phyloP scores from a whole-genome alignment of 1,140 invertebrate genomes.

The Drosophila navojoa region DNA sequence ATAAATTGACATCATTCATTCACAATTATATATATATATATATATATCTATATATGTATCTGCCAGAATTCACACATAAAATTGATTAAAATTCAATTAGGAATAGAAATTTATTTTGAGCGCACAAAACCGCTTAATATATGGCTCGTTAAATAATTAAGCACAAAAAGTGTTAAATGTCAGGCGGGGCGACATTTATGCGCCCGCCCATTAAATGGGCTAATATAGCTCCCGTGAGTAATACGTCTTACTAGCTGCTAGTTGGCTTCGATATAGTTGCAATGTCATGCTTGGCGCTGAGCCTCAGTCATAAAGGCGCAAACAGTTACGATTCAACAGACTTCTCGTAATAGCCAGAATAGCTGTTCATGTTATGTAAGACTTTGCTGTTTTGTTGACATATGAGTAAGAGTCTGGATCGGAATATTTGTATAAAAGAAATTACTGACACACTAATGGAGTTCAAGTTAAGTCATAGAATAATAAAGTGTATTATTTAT shows the following conservation, averaged over 20 bases:
- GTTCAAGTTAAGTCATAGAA: too few relatives aligned
- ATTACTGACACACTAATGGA: too few relatives aligned
- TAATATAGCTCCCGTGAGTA: conserved; percentile 25
- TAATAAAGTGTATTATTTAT: too few relatives aligned
- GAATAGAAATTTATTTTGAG: too few relatives aligned
- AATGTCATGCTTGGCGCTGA: neutral
- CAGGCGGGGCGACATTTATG: conserved; percentile 20
- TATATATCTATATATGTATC: too few relatives aligned
- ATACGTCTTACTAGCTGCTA: neutral
- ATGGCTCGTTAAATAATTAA: conserved; percentile 45
- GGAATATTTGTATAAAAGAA: too few relatives aligned
- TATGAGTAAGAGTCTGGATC: conserved; percentile 13
- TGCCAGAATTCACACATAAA: too few relatives aligned
- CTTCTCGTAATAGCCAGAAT: neutral
- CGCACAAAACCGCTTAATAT: too few relatives aligned
- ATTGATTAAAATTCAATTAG: too few relatives aligned
- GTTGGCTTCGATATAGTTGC: neutral
- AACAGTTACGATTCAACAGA: neutral
- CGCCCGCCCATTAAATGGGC: conserved; percentile 38
- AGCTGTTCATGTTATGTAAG: neutral
- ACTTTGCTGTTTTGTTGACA: conserved; percentile 3
- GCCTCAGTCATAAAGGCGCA: neutral
- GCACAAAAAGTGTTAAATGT: conserved; percentile 29
- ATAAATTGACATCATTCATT: too few relatives aligned
- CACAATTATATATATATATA: too few relatives aligned